Conservation (phyloP, 2,113 vertebrate genomes). For the Zosterops japonicus region DNA sequence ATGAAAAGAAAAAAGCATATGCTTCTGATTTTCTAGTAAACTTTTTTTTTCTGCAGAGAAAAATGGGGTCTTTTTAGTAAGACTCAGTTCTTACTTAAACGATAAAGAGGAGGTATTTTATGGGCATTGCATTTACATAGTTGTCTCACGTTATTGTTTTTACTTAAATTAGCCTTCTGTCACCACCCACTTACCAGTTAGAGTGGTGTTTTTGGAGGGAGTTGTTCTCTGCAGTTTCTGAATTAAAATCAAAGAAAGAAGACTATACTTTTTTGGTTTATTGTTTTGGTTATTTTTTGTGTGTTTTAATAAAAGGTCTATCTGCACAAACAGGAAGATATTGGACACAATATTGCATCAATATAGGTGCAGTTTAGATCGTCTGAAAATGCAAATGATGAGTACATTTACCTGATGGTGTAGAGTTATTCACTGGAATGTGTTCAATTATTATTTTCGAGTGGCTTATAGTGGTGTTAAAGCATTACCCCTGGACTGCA, state of each 20-base stretch:
- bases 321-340: neutral
- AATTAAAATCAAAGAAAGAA: neutral
- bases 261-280: neutral
- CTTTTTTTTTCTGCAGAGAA: neutral
- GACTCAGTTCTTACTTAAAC: neutral
- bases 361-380: neutral
- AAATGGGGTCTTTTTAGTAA: accelerated
- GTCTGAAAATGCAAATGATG: neutral
- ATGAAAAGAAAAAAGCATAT: neutral
- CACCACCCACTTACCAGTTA: neutral
- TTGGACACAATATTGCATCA: neutral
- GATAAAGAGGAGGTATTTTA: neutral
- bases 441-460: neutral
- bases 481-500: neutral
- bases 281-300: neutral
- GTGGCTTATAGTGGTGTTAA: neutral
- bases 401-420: neutral
- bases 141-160: neutral
- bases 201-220: neutral
- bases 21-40: neutral
- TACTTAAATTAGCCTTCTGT: neutral
- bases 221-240: neutral
- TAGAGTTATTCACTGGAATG: neutral
- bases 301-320: neutral
- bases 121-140: neutral